A percentile compares a stretch with the other conserved stretches of the same genome.
Conservation (phyloP, 2,797 vertebrate genomes). For the Synanceia verrucosa region DNA sequence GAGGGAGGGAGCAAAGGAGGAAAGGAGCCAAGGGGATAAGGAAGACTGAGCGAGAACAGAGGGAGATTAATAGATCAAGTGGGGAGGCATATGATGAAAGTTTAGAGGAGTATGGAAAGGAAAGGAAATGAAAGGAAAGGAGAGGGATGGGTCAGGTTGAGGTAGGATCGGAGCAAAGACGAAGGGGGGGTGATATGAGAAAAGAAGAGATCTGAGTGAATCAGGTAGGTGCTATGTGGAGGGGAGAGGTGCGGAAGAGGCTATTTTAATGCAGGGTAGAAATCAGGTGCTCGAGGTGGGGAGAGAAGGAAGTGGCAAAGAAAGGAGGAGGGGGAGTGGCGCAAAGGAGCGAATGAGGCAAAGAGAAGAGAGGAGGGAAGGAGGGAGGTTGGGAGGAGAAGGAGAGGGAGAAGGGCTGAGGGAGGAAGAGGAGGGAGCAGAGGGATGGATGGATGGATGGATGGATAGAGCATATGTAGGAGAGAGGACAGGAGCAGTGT, state of each 20-base stretch:
- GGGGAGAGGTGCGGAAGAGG: conserved; percentile 46
- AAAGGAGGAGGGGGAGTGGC: conserved; percentile 1
- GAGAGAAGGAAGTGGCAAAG: conserved; percentile 29
- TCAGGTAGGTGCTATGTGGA: conserved; percentile 53
- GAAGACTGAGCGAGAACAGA: conserved; percentile 52
- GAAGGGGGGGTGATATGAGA: conserved; percentile 10
- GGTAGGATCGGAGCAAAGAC: conserved; percentile 49
- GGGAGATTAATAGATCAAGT: conserved; percentile 78
- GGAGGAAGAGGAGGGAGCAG: not conserved
- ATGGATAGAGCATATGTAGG: conserved; percentile 24
- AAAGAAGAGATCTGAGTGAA: conserved; percentile 45
- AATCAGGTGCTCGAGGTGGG: conserved; percentile 50
- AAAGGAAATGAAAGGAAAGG: conserved; percentile 41
- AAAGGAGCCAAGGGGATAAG: conserved; percentile 68
- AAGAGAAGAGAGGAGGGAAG: not conserved
- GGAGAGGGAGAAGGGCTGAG: not conserved
- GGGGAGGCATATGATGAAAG: conserved; percentile 70
- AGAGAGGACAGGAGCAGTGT: conserved; percentile 50
- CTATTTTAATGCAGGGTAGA: conserved; percentile 62
- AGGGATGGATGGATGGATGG: conserved; percentile 11
- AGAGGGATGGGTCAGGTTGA: conserved; percentile 53
- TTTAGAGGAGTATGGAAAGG: conserved; percentile 55
- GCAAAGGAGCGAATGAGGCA: not conserved
- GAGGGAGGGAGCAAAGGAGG: conserved; percentile 41
- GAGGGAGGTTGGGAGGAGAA: not conserved